Conservation (phyloP, 53 echinoderm and acorn worm genomes). For the Zoroaster sp. region DNA sequence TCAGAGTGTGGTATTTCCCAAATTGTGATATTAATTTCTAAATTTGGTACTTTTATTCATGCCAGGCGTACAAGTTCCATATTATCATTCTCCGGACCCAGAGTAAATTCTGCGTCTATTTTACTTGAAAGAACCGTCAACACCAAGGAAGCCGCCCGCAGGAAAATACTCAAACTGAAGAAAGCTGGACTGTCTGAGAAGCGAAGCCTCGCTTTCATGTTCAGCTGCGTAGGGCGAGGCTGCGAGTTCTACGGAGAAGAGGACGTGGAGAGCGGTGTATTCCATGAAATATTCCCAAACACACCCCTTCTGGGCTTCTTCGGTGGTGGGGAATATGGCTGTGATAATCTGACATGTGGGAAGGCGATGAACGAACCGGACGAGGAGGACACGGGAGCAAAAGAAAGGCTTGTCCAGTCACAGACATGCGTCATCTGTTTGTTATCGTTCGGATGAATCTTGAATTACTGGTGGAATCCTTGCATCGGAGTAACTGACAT, state of each 20-base stretch:
- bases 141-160: conserved; percentile 33
- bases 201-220: conserved; percentile 84
- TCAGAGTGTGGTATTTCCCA: too few relatives aligned
- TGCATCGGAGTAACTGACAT: too few relatives aligned
- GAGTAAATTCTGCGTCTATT: conserved; percentile 81
- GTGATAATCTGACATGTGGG: conserved; percentile 66
- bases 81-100: conserved; percentile 79
- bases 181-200: conserved; percentile 60
- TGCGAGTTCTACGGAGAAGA: conserved; percentile 52
- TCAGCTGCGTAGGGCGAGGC: conserved; percentile 92
- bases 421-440: conserved; percentile 67
- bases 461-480: too few relatives aligned
- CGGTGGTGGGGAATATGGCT: conserved; percentile 93
- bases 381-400: not conserved
- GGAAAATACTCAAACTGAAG: conserved; percentile 63
- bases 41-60: too few relatives aligned
- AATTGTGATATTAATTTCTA: too few relatives aligned
- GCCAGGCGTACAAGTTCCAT: too few relatives aligned
- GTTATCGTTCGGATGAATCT: conserved; percentile 58
- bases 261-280: conserved; percentile 82
- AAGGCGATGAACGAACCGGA: not conserved
- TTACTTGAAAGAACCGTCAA: conserved; percentile 54
- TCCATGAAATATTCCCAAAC: conserved; percentile 78
- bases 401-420: conserved; percentile 16
- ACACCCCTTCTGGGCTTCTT: conserved; percentile 91